Evolutionary conservation across 2,797 vertebrate species (phyloP).

Genomic region (Dendrocincla tyrannina): DNA sequence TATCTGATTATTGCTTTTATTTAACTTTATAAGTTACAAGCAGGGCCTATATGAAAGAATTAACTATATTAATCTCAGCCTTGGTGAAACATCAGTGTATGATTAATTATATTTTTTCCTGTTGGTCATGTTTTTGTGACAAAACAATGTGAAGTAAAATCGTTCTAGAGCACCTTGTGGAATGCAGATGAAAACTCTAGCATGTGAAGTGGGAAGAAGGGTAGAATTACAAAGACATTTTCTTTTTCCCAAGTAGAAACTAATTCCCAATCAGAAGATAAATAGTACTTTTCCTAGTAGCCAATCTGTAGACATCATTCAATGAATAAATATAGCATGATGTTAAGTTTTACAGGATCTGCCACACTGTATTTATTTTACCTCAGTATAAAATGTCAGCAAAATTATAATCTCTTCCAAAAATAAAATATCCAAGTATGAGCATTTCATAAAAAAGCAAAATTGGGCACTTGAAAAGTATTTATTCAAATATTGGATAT

Average conservation of each 20-base stretch:
- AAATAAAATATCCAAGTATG: not conserved
- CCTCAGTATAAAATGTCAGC: not conserved
- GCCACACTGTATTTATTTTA: not conserved
- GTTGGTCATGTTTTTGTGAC: not conserved
- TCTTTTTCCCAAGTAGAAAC: not conserved
- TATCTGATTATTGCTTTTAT: not conserved
- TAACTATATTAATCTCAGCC: not conserved
- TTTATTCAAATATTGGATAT: not conserved
- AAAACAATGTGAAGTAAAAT: not conserved
- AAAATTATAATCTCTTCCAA: not conserved
- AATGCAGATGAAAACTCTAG: not conserved
- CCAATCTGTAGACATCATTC: not conserved
- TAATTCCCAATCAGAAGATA: not conserved
- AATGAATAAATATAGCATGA: not conserved
- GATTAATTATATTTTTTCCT: not conserved
- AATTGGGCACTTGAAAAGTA: not conserved
- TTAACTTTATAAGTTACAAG: not conserved
- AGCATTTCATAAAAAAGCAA: not conserved
- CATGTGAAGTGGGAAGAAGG: not conserved
- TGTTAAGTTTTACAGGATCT: not conserved
- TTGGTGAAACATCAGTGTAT: not conserved
- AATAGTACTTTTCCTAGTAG: not conserved
- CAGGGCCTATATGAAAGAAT: not conserved
- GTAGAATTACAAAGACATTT: not conserved
- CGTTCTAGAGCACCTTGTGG: not conserved